Evolutionary conservation across 1,140 invertebrate species (phyloP).

Genomic region (Hetaerina americana): DNA sequence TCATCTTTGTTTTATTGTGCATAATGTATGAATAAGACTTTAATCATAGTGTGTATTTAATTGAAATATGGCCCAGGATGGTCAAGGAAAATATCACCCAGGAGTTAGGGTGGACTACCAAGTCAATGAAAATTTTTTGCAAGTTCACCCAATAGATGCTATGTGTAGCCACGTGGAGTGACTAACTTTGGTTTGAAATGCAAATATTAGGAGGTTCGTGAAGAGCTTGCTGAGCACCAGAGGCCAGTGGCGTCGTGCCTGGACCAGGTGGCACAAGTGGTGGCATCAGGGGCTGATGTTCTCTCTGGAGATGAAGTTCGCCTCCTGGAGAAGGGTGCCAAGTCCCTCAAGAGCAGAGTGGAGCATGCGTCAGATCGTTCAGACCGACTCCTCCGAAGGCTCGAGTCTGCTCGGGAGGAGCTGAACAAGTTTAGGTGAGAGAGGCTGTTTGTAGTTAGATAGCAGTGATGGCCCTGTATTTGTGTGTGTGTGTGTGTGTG

Average conservation of each 20-base stretch:
- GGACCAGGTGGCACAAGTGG: slow-evolving; percentile 83
- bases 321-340: slow-evolving; percentile 70
- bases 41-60: too few species aligned
- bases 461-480: neutral
- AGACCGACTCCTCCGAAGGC: slow-evolving; percentile 57
- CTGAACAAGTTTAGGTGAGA: slow-evolving; percentile 67
- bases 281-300: slow-evolving; percentile 77
- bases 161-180: too few species aligned
- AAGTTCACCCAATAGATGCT: too few species aligned
- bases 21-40: too few species aligned
- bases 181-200: too few species aligned
- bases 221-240: slow-evolving; percentile 77
- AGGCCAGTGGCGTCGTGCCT: slow-evolving; percentile 72
- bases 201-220: slow-evolving; percentile 62
- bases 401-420: slow-evolving; percentile 72
- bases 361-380: slow-evolving; percentile 67
- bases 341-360: slow-evolving; percentile 68
- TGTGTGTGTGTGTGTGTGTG: too few species aligned
- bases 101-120: too few species aligned
- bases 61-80: too few species aligned
- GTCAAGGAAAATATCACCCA: too few species aligned
- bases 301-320: slow-evolving; percentile 76
- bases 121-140: too few species aligned
- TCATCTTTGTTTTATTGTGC: too few species aligned
- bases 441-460: neutral